These are phyloP conservation scores for Octomys mimax DNA, from an alignment of 2,797 vertebrate genomes.

Conservation along the genomic window DNA sequence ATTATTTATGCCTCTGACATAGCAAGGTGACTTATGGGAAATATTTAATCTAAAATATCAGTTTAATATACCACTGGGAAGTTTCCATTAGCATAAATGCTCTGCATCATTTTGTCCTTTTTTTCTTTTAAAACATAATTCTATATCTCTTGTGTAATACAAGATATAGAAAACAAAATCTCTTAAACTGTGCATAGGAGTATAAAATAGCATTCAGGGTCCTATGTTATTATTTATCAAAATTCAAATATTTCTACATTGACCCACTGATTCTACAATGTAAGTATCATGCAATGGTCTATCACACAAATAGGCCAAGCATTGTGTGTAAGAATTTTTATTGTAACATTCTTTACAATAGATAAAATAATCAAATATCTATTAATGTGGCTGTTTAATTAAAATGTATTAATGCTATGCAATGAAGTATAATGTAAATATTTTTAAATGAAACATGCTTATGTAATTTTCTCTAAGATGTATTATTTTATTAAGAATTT, in stretches of 20 bases:
- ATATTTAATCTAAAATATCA: neutral
- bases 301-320: neutral
- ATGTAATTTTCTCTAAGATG: constrained; percentile 24
- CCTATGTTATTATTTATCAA: neutral
- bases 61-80: neutral
- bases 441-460: neutral
- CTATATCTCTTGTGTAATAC: neutral
- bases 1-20: neutral
- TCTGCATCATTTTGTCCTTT: neutral
- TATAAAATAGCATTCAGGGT: neutral
- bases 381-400: neutral
- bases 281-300: neutral
- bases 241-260: neutral
- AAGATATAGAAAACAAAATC: neutral
- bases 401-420: neutral
- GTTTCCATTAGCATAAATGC: neutral
- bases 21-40: neutral
- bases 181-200: neutral
- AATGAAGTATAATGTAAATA: neutral
- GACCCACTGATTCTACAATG: neutral
- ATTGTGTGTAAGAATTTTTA: neutral
- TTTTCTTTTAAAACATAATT: constrained; percentile 33
- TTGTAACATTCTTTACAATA: neutral
- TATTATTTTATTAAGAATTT: neutral
- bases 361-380: neutral